Percentiles rank a stretch among this genome's conserved stretches.
Evolutionary conservation across 2,888 invertebrate species (phyloP).

Genomic region (Eurytoma californica): DNA sequence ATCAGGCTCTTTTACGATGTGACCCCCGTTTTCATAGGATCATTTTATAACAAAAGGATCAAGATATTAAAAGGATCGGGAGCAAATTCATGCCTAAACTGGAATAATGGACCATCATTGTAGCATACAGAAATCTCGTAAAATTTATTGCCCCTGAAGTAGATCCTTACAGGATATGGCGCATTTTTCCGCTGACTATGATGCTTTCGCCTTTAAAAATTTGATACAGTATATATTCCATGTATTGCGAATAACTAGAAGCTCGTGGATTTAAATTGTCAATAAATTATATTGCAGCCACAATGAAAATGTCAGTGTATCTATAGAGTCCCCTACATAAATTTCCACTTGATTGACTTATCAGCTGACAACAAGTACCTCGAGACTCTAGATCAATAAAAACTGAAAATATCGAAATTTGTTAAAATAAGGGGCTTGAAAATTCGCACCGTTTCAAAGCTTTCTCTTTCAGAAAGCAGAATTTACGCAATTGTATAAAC

Average conservation of each 20-base stretch:
- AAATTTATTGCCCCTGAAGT: conserved; percentile 66
- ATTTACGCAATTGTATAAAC: no score
- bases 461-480: no score
- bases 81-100: conserved; percentile 24
- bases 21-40: conserved; percentile 29
- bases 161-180: conserved; percentile 46
- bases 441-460: no score
- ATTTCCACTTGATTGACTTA: not conserved
- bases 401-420: no score
- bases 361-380: no score
- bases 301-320: no score
- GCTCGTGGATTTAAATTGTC: not conserved
- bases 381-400: no score
- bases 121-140: conserved; percentile 60
- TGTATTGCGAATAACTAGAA: not conserved
- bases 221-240: not conserved
- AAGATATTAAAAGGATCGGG: conserved; percentile 38
- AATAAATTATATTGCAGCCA: no score
- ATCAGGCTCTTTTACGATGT: conserved; percentile 32
- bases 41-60: conserved; percentile 41
- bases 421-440: no score
- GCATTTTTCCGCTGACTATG: not conserved
- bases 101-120: conserved; percentile 26
- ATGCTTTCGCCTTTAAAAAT: not conserved
- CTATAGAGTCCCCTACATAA: no score